phyloP scores from a whole-genome alignment of 2,888 invertebrate genomes.

The Cantharis rufa region DNA sequence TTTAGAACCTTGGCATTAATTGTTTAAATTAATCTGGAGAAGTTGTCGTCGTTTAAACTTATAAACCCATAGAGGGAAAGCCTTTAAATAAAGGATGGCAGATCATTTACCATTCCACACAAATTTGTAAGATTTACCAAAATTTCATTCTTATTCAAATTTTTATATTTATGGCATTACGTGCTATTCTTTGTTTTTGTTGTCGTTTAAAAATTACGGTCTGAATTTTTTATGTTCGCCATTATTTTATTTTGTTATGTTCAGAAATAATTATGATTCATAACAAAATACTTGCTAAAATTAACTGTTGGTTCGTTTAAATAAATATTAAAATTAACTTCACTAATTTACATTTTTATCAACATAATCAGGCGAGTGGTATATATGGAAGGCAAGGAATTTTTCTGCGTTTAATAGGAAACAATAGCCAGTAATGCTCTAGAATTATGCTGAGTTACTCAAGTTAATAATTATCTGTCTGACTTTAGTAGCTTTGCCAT shows the following conservation, averaged over 20 bases:
- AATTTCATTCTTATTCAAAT: not conserved
- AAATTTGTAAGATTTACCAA: not conserved
- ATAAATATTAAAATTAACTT: not conserved
- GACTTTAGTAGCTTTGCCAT: constrained; percentile 20
- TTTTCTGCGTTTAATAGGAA: not conserved
- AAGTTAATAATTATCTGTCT: constrained; percentile 23
- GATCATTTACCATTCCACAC: not conserved
- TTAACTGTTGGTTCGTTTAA: not conserved
- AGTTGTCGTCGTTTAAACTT: not conserved
- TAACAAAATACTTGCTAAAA: not conserved
- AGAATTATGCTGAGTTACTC: constrained; percentile 19
- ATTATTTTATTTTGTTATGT: not conserved
- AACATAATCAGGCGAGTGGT: not conserved
- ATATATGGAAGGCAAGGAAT: not conserved
- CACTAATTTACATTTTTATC: not conserved
- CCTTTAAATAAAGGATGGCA: not conserved
- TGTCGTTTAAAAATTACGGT: not conserved
- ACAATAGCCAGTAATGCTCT: constrained; percentile 10
- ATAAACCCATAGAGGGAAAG: not conserved
- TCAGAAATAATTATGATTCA: not conserved
- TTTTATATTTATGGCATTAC: not conserved
- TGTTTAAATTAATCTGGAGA: not conserved
- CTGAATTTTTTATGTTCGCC: not conserved
- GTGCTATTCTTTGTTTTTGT: not conserved
- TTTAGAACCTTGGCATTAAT: not conserved